phyloP scores from a whole-genome alignment of 1,140 invertebrate genomes.

The Steinernema feltiae region DNA sequence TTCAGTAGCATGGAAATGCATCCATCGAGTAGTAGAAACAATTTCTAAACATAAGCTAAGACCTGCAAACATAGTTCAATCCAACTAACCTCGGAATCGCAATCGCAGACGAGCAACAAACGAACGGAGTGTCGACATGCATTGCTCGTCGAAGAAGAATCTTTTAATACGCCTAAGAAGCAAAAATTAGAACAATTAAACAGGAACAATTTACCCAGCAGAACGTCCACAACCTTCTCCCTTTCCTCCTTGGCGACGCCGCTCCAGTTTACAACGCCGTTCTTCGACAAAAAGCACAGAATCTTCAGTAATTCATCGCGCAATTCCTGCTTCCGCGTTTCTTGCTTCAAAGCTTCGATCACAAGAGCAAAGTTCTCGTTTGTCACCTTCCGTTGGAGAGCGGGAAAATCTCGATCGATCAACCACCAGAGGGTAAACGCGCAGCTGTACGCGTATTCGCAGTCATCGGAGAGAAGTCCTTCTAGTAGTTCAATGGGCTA shows the following conservation, averaged over 20 bases:
- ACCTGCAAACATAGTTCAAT: background rate
- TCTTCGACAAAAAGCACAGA: background rate
- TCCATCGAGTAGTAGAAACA: background rate
- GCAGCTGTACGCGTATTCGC: background rate
- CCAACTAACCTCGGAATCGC: background rate
- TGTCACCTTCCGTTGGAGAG: background rate
- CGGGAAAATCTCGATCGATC: background rate
- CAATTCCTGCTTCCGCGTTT: background rate
- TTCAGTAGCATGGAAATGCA: background rate
- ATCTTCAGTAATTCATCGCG: constrained; percentile 1
- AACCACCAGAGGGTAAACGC: background rate
- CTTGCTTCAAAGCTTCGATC: background rate
- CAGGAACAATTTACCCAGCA: background rate
- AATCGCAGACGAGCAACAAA: background rate
- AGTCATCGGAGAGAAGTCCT: background rate
- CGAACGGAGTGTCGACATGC: background rate
- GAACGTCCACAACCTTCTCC: background rate
- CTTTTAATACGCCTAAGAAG: background rate
- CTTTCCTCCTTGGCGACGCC: background rate
- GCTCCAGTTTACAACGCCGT: background rate
- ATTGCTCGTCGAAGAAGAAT: background rate
- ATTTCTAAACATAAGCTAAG: background rate
- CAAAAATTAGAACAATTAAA: background rate
- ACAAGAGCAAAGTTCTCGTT: background rate
- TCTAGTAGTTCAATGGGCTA: background rate